Evolutionary conservation across 2,888 invertebrate species (phyloP).

Genomic region (Eubasilissa splendida): DNA sequence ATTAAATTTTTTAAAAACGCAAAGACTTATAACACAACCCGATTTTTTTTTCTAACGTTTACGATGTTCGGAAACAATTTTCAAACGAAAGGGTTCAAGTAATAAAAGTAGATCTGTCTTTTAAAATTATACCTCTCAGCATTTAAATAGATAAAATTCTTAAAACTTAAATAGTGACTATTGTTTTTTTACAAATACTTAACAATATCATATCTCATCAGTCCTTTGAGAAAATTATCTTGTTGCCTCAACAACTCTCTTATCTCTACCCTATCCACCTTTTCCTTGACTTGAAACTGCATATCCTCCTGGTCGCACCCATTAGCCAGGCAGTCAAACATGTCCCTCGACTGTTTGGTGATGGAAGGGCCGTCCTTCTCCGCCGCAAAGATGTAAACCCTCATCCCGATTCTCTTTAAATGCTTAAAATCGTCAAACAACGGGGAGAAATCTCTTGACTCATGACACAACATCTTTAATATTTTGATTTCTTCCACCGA

Average conservation of each 20-base stretch:
- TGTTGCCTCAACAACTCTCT: constrained; percentile 40
- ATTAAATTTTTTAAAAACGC: no score
- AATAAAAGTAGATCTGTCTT: no score
- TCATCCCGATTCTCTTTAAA: constrained; percentile 32
- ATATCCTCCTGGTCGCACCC: constrained; percentile 50
- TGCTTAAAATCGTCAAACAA: constrained; percentile 49
- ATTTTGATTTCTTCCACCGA: constrained; percentile 27
- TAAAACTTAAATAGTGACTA: no score
- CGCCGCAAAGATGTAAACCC: constrained; percentile 53
- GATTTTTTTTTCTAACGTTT: no score
- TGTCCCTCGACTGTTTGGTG: constrained; percentile 50
- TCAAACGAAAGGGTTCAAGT: no score
- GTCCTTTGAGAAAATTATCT: constrained; percentile 52
- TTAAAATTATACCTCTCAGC: no score
- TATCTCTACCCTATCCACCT: constrained; percentile 38
- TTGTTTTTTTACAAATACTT: constrained; percentile 31
- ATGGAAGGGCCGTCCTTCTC: constrained; percentile 42
- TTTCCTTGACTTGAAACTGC: constrained; percentile 54
- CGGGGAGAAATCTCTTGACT: constrained; percentile 38
- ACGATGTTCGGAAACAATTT: no score
- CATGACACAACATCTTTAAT: constrained; percentile 19
- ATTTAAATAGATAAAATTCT: no score
- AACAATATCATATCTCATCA: constrained; percentile 52
- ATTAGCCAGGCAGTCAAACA: constrained; percentile 51
- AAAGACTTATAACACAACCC: no score